Evolutionary conservation across 2,113 vertebrate genomes (phyloP).

Genomic region (Myrmecobius fasciatus): DNA sequence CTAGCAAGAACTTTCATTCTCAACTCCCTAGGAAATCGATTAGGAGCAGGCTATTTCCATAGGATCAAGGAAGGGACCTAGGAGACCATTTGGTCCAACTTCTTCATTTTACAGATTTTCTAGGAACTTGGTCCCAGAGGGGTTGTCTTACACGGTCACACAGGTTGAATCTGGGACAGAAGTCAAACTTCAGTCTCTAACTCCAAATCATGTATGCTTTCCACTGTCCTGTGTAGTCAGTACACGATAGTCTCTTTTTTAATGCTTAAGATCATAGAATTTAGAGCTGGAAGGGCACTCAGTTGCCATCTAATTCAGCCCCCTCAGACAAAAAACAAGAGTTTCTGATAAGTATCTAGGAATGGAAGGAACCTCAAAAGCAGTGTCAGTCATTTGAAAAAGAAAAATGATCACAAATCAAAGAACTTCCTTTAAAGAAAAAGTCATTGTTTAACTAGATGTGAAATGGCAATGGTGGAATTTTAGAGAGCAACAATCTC

Average conservation of each 20-base stretch:
- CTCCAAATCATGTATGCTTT: not conserved
- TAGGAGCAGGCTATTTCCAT: not conserved
- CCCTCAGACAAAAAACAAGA: not conserved
- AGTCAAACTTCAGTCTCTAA: not conserved
- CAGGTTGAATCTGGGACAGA: not conserved
- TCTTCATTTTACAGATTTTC: not conserved
- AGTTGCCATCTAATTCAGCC: not conserved
- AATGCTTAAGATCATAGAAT: not conserved
- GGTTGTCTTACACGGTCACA: not conserved
- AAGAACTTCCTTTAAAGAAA: not conserved
- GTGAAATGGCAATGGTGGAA: not conserved
- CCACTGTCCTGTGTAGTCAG: not conserved
- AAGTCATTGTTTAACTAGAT: not conserved
- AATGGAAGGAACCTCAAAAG: fast-evolving
- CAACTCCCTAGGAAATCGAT: not conserved
- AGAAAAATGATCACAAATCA: not conserved
- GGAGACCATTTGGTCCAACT: not conserved
- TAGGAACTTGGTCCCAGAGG: not conserved
- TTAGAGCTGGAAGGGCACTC: not conserved
- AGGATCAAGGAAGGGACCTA: not conserved
- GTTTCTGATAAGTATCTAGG: not conserved
- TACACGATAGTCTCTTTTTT: not conserved
- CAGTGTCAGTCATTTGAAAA: not conserved
- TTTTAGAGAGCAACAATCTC: conserved; percentile 23
- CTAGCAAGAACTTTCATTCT: not conserved